Conservation (phyloP, 2,888 invertebrate species). For the Chloroclysta siterata region DNA sequence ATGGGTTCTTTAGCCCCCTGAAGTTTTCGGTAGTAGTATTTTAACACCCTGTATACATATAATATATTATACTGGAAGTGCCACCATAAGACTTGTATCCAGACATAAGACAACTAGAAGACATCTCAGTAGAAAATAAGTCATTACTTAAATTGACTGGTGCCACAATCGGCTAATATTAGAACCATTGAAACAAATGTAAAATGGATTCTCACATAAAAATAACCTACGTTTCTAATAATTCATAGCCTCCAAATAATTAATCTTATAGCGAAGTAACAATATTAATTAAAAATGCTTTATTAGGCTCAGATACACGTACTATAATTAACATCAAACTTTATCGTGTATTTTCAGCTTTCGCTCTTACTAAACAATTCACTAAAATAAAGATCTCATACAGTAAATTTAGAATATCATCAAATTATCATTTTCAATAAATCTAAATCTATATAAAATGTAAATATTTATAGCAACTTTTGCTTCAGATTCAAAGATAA, state of each 20-base stretch:
- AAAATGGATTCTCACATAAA: constrained; percentile 29
- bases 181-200: constrained; percentile 12
- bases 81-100: no score
- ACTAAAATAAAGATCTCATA: constrained; percentile 25
- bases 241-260: constrained; percentile 36
- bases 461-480: constrained; percentile 41
- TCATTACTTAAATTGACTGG: constrained; percentile 25
- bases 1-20: no score
- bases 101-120: no score
- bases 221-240: constrained; percentile 34
- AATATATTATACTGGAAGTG: no score
- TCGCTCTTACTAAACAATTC: constrained; percentile 8
- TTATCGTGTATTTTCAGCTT: constrained; percentile 1
- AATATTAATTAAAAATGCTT: constrained; percentile 14
- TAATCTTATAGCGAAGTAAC: constrained; percentile 17
- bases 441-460: constrained; percentile 33
- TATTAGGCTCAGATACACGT: constrained; percentile 9
- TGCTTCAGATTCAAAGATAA: constrained; percentile 40
- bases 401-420: constrained; percentile 31
- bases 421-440: constrained; percentile 21
- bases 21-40: no score
- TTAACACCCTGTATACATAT: no score
- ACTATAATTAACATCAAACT: neutral
- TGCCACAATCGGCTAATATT: constrained; percentile 8
- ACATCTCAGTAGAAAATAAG: constrained; percentile 20